phyloP scores from a whole-genome alignment of 2,888 invertebrate species.

The Hyalella azteca region DNA sequence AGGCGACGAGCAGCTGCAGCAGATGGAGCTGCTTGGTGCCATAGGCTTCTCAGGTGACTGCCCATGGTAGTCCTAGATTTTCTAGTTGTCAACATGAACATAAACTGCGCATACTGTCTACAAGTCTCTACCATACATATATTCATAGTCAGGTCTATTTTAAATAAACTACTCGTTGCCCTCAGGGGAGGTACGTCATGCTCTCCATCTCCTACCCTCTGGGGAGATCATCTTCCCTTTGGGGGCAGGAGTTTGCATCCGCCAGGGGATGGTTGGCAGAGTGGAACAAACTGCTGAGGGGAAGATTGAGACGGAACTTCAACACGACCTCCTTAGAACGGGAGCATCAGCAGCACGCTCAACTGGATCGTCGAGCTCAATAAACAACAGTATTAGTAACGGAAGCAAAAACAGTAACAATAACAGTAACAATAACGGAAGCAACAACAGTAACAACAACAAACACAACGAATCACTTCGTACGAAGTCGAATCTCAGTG shows the following conservation, averaged over 20 bases:
- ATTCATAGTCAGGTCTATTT: too few species aligned
- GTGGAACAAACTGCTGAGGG: neutral
- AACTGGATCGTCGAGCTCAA: too few species aligned
- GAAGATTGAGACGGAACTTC: neutral
- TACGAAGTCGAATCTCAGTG: too few species aligned
- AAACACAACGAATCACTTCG: too few species aligned
- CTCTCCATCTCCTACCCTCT: constrained; percentile 76
- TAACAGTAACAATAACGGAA: too few species aligned
- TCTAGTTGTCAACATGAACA: neutral
- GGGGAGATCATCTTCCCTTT: constrained; percentile 65
- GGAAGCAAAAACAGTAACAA: too few species aligned
- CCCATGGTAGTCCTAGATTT: neutral
- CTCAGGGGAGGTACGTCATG: constrained; percentile 66
- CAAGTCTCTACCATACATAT: too few species aligned
- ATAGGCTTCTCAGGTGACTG: constrained; percentile 80
- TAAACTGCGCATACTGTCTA: neutral
- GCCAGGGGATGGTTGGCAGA: constrained; percentile 60
- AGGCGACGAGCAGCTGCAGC: constrained; percentile 59
- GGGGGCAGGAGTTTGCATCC: constrained; percentile 60
- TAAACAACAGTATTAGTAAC: too few species aligned
- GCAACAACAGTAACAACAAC: too few species aligned
- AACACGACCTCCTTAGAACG: too few species aligned
- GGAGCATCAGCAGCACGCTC: too few species aligned
- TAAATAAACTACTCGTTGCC: too few species aligned
- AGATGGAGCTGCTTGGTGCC: constrained; percentile 73